Percentiles rank a stretch among this genome's conserved stretches.
phyloP scores from a whole-genome alignment of 2,113 vertebrate genomes.

The Phodopus roborovskii region DNA sequence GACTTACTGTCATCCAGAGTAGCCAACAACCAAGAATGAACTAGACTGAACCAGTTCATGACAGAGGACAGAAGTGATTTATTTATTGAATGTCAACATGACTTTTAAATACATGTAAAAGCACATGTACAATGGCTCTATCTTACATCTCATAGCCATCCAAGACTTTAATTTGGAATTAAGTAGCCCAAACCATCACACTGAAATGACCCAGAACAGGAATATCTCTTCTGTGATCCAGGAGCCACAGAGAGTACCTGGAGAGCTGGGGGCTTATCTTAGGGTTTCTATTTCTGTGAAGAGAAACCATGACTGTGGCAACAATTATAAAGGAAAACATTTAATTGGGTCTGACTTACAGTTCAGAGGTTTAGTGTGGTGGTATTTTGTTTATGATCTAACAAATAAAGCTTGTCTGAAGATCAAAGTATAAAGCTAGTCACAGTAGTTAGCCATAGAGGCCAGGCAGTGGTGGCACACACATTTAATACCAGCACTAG shows the following conservation, averaged over 20 bases:
- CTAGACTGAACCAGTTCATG: background rate
- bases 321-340: background rate
- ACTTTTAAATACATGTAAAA: background rate
- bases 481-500: too few relatives aligned
- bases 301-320: background rate
- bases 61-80: background rate
- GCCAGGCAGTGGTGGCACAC: too few relatives aligned
- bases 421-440: too few relatives aligned
- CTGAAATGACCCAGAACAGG: background rate
- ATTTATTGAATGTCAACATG: conserved; percentile 36
- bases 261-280: background rate
- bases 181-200: background rate
- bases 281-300: background rate
- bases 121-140: background rate
- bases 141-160: background rate
- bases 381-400: too few relatives aligned
- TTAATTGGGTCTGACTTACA: background rate
- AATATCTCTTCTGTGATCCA: background rate
- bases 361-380: background rate
- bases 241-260: background rate
- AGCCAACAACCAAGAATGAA: conserved; percentile 16
- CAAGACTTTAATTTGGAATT: background rate
- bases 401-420: too few relatives aligned
- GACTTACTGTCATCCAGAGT: background rate
- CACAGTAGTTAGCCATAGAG: too few relatives aligned